Conservation (phyloP, 2,888 invertebrate species). For the Pomacea canaliculata region DNA sequence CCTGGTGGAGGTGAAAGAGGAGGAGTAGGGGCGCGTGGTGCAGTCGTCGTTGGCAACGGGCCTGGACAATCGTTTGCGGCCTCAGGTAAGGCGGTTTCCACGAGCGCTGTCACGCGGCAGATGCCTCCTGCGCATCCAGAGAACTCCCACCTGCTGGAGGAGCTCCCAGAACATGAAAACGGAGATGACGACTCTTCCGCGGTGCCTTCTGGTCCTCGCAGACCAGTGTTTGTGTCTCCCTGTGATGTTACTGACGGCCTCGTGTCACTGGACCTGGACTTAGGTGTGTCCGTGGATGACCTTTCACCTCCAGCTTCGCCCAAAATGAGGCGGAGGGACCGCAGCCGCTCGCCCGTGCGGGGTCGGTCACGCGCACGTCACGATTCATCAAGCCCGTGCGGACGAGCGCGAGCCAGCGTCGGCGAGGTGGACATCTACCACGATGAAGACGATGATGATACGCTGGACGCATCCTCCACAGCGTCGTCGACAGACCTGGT, state of each 20-base stretch:
- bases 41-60: too few relatives aligned
- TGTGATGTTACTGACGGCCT: not conserved
- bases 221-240: slow-evolving; percentile 8
- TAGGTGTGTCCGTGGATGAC: slow-evolving; percentile 1
- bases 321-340: not conserved
- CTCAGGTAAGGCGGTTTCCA: too few relatives aligned
- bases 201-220: not conserved
- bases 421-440: slow-evolving; percentile 11
- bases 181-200: not conserved
- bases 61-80: too few relatives aligned
- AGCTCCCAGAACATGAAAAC: not conserved
- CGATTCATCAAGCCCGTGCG: not conserved
- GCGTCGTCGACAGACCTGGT: slow-evolving; percentile 23
- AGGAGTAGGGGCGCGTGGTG: not conserved
- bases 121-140: too few relatives aligned
- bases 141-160: not conserved
- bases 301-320: not conserved
- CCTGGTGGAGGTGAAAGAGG: not conserved
- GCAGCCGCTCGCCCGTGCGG: slow-evolving; percentile 11
- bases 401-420: not conserved
- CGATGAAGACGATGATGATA: slow-evolving; percentile 14
- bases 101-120: too few relatives aligned
- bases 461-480: slow-evolving; percentile 16
- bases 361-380: slow-evolving; percentile 8
- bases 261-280: slow-evolving; percentile 9